Evolutionary conservation across 2,888 invertebrate species (phyloP), one percentile per base, ranked within the genome.

Genomic region (Vannuccia rotundouncinata): DNA sequence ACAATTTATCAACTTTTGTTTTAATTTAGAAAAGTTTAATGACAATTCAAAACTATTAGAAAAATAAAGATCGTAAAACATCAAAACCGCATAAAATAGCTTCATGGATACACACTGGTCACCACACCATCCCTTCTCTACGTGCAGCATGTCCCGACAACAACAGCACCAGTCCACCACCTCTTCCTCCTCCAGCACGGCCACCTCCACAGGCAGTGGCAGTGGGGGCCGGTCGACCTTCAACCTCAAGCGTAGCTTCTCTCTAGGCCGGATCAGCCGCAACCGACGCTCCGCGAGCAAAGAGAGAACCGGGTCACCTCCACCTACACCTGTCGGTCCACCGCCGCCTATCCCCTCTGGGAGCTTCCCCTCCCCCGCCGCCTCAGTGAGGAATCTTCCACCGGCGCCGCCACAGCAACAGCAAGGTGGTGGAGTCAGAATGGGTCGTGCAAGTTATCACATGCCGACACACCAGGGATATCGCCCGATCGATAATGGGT

Each of bases 221-320:
- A 27, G 66, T 5, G 25, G 66, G 2, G 25, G 66, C 66, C 10
- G 66, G 2, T 22, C 22, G 22, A 2, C 66, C 66, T 66, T 66
- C 66, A 66, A 66, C 66, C 66, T 66, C 10, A 66, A 66, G 66
- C 66, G 66, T 2, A 13, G 10, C 66, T 66, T 66, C 66, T n/a
- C 17, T 66, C 66, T 66, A 27, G 66, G 66, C 25, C 66, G 66
- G 10, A 66, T 66, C 66, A 66, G 22, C 66, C 66, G 66, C 17
- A 45, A 17, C 17, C 66, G 66, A 5, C 66, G 66, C 10, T 66
- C 66, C 17, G 2, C 10, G 22, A 66, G 66, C 66, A 66, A 66
- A 27, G 66, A 66, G 22, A 5, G 17, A 5, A 66, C 66, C 17
- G 13, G 22, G 22, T 22, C 17, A 5, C 66, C 25, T 5, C 66